Evolutionary conservation across 2,113 vertebrate genomes (phyloP).

Genomic region (Gasterosteus aculeatus): DNA sequence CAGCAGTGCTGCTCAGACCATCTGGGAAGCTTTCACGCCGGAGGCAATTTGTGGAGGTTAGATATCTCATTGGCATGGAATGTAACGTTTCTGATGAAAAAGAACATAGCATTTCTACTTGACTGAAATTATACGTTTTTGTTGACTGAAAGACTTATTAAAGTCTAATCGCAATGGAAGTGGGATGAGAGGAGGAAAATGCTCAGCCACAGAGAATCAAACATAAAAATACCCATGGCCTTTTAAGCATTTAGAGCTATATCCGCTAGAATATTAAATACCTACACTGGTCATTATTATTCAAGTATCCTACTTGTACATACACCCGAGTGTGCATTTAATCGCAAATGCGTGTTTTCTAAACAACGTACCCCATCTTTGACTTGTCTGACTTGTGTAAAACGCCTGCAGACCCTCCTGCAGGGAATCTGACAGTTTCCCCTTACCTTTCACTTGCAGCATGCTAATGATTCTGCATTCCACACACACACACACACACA

Average conservation of each 20-base stretch:
- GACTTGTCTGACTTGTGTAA: conserved; percentile 15
- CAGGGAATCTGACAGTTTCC: conserved; percentile 56
- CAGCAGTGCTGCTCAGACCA: conserved; percentile 39
- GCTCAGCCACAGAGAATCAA: conserved; percentile 5
- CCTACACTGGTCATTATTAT: not conserved
- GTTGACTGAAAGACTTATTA: conserved; percentile 31
- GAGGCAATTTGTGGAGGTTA: conserved; percentile 47
- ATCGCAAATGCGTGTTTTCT: not conserved
- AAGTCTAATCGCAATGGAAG: conserved; percentile 35
- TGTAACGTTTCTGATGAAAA: conserved; percentile 47
- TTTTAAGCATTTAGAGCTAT: conserved; percentile 9
- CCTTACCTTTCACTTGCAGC: conserved; percentile 66
- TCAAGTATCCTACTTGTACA: not conserved
- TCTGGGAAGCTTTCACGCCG: conserved; percentile 56
- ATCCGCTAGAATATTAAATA: not conserved
- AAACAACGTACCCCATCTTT: conserved; percentile 11
- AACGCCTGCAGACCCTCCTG: conserved; percentile 35
- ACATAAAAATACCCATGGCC: not conserved
- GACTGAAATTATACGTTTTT: conserved; percentile 52
- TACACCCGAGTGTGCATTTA: not conserved
- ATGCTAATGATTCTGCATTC: conserved; percentile 39
- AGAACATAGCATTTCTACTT: conserved; percentile 38
- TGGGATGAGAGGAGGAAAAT: not conserved
- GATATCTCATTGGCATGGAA: conserved; percentile 48
- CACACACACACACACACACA: not conserved